These are phyloP conservation scores for Atethmia centrago DNA, from an alignment of 2,888 invertebrate species.

Conservation along the genomic window DNA sequence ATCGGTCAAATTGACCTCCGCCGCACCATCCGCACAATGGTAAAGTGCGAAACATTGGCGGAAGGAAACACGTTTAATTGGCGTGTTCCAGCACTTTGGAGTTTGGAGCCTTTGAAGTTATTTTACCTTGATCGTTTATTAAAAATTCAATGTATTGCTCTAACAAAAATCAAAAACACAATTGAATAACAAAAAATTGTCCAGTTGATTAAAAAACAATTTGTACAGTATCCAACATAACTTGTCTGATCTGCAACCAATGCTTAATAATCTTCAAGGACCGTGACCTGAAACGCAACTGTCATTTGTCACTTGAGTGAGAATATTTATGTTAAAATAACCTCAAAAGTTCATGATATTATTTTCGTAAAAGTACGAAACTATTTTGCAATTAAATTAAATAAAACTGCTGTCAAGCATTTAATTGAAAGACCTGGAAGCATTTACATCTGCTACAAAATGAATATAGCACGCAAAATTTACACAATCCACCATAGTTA, in stretches of 20 bases:
- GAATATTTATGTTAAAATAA: conserved; percentile 45
- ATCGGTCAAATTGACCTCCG: background rate
- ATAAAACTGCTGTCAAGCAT: conserved; percentile 9
- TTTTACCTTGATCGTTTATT: too few species aligned
- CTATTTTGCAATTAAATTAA: conserved; percentile 12
- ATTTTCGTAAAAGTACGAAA: conserved; percentile 34
- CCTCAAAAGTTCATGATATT: conserved; percentile 43
- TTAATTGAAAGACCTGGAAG: background rate
- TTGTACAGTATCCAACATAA: background rate
- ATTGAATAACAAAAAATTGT: background rate
- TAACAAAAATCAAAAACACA: background rate
- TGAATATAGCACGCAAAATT: conserved; percentile 85
- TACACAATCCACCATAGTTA: conserved; percentile 75
- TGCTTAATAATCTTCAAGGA: background rate
- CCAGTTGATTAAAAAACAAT: background rate
- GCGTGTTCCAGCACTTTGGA: background rate
- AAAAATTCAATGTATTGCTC: background rate
- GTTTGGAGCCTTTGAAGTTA: too few species aligned
- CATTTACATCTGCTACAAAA: conserved; percentile 57
- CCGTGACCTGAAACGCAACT: conserved; percentile 19
- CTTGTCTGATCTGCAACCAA: too few species aligned
- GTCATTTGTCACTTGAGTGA: conserved; percentile 43
- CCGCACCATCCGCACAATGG: too few species aligned
- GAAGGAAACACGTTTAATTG: background rate
- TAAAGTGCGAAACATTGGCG: too few species aligned